These are phyloP conservation scores for Struthio camelus DNA, from an alignment of 2,113 vertebrate species.

Conservation along the genomic window DNA sequence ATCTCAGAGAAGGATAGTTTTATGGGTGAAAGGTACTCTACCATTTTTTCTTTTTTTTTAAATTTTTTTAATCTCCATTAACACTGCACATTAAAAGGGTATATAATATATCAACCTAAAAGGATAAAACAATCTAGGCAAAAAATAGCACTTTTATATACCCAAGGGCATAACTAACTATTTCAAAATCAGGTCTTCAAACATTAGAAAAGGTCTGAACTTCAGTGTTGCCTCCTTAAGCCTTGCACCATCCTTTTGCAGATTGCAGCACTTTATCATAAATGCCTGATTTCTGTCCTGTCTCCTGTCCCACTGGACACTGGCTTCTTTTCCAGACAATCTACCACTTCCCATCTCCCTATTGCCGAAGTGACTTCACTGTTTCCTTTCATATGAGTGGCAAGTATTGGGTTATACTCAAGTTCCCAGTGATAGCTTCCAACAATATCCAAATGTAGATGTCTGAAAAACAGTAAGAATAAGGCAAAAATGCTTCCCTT, in stretches of 20 bases:
- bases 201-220: neutral
- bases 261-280: neutral
- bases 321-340: neutral
- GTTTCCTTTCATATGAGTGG: neutral
- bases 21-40: neutral
- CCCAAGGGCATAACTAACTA: fast-evolving
- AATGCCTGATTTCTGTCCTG: neutral
- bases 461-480: neutral
- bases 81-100: neutral
- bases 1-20: neutral
- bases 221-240: neutral
- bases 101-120: neutral
- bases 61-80: neutral
- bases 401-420: neutral
- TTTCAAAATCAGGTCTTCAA: neutral
- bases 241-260: neutral
- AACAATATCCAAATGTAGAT: neutral
- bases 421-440: neutral
- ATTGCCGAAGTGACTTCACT: neutral
- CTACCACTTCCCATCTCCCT: neutral
- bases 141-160: neutral
- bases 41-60: neutral
- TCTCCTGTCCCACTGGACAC: neutral
- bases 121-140: neutral
- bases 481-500: neutral